A percentile compares a stretch with the other conserved stretches of the same genome.
Evolutionary conservation across 2,888 invertebrate genomes (phyloP).

Genomic region (Lycia hirtaria): DNA sequence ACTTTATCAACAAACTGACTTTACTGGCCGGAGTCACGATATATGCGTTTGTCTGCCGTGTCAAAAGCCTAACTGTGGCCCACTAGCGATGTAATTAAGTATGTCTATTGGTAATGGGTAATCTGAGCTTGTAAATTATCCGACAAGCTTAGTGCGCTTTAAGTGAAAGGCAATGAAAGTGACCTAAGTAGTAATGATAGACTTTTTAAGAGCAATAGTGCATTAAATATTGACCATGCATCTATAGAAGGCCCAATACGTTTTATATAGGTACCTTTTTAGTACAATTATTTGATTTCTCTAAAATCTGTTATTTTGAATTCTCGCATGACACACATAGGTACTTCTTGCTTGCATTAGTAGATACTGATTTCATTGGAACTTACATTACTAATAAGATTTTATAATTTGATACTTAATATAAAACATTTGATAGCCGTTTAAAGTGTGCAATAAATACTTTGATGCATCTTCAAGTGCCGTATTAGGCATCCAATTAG

Average conservation of each 20-base stretch:
- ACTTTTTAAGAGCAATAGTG: conserved; percentile 11
- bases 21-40: conserved; percentile 84
- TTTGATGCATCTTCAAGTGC: conserved; percentile 37
- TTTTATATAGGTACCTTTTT: too few relatives aligned
- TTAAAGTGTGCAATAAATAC: conserved; percentile 38
- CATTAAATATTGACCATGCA: background rate
- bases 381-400: conserved; percentile 12
- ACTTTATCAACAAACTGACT: conserved; percentile 85
- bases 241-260: background rate
- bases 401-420: conserved; percentile 18
- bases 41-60: conserved; percentile 82
- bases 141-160: conserved; percentile 26
- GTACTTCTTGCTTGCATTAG: too few relatives aligned
- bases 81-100: conserved; percentile 79
- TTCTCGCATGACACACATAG: background rate
- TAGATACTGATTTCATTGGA: conserved; percentile 1
- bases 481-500: conserved; percentile 67
- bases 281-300: too few relatives aligned
- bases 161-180: conserved; percentile 28
- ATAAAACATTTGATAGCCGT: conserved; percentile 30
- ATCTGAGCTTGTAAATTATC: conserved; percentile 59
- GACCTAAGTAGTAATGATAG: conserved; percentile 9
- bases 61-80: conserved; percentile 82
- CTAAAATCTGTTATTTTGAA: background rate
- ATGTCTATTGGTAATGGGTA: conserved; percentile 72